Evolutionary conservation across 2,113 vertebrate genomes (phyloP).

Genomic region (Cottus gobio): DNA sequence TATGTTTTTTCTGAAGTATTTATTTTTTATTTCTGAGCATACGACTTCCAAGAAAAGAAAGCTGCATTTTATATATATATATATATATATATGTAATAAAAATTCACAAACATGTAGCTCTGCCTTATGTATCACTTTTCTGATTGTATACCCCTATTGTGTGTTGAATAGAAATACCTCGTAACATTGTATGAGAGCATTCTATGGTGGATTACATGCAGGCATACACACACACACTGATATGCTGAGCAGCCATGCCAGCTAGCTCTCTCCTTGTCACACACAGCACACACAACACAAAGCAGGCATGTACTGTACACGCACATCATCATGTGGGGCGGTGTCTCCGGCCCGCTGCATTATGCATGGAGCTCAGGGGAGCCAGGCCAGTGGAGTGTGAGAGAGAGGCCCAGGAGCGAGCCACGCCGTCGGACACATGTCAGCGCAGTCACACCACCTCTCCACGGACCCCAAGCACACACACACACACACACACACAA

Average conservation of each 20-base stretch:
- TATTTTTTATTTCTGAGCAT: neutral
- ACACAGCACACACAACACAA: constrained; percentile 36
- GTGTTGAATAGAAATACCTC: constrained; percentile 17
- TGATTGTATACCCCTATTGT: neutral
- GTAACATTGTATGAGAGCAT: neutral
- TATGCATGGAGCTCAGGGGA: constrained; percentile 80
- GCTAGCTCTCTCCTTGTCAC: constrained; percentile 33
- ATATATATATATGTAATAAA: too few relatives aligned
- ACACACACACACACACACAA: constrained; percentile 21
- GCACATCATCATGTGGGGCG: constrained; percentile 74
- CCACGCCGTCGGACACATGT: constrained; percentile 82
- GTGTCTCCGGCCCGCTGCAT: constrained; percentile 79
- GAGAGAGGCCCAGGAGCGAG: constrained; percentile 74
- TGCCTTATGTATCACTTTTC: neutral
- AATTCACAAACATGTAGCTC: constrained; percentile 5
- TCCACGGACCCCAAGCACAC: constrained; percentile 55
- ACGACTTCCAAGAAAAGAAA: too few relatives aligned
- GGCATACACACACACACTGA: constrained; percentile 32
- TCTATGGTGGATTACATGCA: constrained; percentile 22
- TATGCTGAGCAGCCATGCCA: constrained; percentile 53
- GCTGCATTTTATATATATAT: too few relatives aligned
- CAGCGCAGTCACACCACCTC: constrained; percentile 72
- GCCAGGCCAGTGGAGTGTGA: constrained; percentile 79
- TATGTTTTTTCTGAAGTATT: neutral
- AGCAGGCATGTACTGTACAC: constrained; percentile 51